Evolutionary conservation across 2,797 vertebrate genomes (phyloP), one percentile per base, ranked within the genome.

Genomic region (Halcyon badia): DNA sequence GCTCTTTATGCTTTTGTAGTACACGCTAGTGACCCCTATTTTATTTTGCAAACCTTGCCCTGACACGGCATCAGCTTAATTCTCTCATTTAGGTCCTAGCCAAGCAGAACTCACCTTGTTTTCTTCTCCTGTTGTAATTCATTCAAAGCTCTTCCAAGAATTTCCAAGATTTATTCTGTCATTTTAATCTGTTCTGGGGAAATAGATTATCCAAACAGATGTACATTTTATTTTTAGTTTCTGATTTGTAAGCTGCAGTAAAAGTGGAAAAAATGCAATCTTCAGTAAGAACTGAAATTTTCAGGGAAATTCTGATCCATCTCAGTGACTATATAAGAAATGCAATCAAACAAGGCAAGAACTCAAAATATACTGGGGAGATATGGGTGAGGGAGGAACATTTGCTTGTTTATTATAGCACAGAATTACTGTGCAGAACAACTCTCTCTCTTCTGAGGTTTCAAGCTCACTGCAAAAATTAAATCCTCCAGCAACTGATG

Each of bases 331-430:
- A 31, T 21, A 76, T 61, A 76, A 87, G 65, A 96, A 96, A 89
- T 91, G 83, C 69, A 97, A 97, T 95, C 93, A 94, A 96, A 87
- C 64, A 70, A 79, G 93, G 57, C 54, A 91, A 87, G 72, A 91
- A 65, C 52, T 82, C 57, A 80, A 87, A 78, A 92, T 94, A 94
- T 92, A 72, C 78, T 52, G 33, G 31, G 26, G 60, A 83, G 91
- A 92, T 62, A 92, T 65, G 84, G 56, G 51, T 69, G 76, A 91
- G 42, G 51, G n/a, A 24, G 86, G 35, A 95, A 71, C 26, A 87
- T 88, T 75, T 61, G 26, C 92, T 96, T 96, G 46, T 94, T 97
- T 97, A 97, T 96, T 95, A 95, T 75, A 41, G 77, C 85, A 89
- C 26, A 72, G 72, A 94, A 76, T 14, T 64, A 42, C 51, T 70